phyloP scores from a whole-genome alignment of 2,888 invertebrate species.

The Aspidapion aeneum region DNA sequence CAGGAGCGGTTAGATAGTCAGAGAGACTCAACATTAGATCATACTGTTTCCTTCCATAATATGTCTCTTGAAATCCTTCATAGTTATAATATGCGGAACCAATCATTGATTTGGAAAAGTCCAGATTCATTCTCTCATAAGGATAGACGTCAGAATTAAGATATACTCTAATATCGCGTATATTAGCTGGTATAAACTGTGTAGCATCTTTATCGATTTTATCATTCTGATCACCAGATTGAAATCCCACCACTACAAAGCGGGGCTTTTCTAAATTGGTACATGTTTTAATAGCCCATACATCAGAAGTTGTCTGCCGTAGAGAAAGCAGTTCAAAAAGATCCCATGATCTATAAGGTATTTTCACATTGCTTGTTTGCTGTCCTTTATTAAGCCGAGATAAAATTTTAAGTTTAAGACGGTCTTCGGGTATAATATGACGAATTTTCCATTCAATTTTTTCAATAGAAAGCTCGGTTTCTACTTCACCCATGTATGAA shows the following conservation, averaged over 20 bases:
- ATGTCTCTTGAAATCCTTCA: not conserved
- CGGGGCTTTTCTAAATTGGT: not conserved
- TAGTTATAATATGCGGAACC: not conserved
- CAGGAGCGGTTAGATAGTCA: not conserved
- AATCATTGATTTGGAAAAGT: not conserved
- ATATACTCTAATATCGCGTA: not conserved
- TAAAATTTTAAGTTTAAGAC: not conserved
- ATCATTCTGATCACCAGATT: not conserved
- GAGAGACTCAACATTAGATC: not conserved
- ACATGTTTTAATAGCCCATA: not conserved
- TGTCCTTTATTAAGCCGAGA: not conserved
- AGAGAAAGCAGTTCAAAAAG: not conserved
- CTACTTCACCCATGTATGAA: conserved; percentile 4
- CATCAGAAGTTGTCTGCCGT: not conserved
- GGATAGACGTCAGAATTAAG: not conserved
- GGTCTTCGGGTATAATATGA: not conserved
- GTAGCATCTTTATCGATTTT: not conserved
- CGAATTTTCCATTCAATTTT: conserved; percentile 6
- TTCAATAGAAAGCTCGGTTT: not conserved
- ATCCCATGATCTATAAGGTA: conserved; percentile 11
- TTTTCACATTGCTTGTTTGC: not conserved
- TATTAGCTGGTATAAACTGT: not conserved
- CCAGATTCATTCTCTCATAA: not conserved
- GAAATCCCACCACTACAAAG: not conserved
- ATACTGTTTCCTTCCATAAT: not conserved